Evolutionary conservation across 2,113 vertebrate species (phyloP).

Genomic region (Leptobrachium ailaonicum): DNA sequence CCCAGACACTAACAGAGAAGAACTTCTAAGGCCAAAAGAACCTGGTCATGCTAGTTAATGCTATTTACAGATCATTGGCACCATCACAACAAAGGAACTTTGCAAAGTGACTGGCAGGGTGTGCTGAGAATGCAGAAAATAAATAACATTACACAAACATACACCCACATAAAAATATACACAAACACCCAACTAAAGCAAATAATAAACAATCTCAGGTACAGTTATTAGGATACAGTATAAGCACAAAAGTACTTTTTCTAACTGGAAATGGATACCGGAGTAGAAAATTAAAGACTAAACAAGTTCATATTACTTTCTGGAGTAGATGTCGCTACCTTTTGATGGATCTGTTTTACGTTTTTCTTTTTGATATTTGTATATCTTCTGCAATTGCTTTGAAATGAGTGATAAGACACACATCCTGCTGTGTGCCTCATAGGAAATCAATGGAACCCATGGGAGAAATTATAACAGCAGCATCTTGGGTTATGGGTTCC

Average conservation of each 20-base stretch:
- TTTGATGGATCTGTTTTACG: too few relatives aligned
- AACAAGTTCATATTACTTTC: background rate
- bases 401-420: background rate
- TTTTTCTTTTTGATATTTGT: background rate
- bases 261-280: background rate
- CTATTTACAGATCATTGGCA: conserved; percentile 10
- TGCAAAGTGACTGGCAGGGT: background rate
- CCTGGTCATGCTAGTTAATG: conserved; percentile 27
- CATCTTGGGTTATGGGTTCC: background rate
- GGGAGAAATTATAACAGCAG: background rate
- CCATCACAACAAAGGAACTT: conserved; percentile 8
- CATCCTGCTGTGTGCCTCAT: background rate
- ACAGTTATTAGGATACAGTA: background rate
- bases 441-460: background rate
- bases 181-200: background rate
- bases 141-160: background rate
- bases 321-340: background rate
- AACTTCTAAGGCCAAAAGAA: background rate
- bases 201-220: background rate
- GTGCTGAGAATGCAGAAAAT: background rate
- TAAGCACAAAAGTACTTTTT: background rate
- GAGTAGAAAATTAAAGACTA: background rate
- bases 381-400: background rate
- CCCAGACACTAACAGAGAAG: conserved; percentile 6
- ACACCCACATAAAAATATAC: background rate